These are phyloP conservation scores for Archaeoteleia sp. DNA, from an alignment of 2,888 invertebrate genomes.

Conservation along the genomic window DNA sequence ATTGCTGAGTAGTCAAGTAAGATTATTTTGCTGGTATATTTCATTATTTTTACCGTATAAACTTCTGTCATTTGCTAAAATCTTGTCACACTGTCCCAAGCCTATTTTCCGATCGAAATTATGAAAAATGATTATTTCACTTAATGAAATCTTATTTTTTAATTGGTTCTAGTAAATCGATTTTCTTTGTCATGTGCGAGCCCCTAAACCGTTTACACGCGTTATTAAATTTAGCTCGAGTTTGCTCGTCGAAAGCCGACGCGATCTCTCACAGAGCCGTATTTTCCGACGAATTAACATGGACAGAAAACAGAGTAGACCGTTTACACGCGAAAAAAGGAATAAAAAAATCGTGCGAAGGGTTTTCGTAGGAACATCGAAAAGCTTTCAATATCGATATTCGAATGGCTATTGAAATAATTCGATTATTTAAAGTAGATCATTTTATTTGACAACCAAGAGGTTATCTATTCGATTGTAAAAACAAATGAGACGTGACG, in stretches of 20 bases:
- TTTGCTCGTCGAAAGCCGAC: constrained; percentile 15
- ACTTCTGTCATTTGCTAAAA: no score
- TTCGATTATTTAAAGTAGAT: no score
- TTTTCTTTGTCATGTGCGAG: constrained; percentile 11
- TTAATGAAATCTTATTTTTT: not conserved
- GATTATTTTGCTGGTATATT: no score
- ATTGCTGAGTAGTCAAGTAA: no score
- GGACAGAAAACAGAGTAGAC: constrained; percentile 15
- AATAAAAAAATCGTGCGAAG: constrained; percentile 3
- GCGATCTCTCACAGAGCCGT: constrained; percentile 4
- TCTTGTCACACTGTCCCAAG: no score
- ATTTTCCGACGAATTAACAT: constrained; percentile 25
- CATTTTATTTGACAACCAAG: no score
- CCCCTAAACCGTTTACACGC: constrained; percentile 30
- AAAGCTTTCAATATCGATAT: constrained; percentile 9
- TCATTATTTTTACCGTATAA: no score
- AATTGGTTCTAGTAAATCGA: constrained; percentile 15
- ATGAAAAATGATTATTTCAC: no score
- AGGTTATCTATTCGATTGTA: no score
- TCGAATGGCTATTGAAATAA: constrained; percentile 1
- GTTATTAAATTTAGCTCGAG: constrained; percentile 33
- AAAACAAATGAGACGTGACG: no score
- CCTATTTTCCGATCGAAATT: no score
- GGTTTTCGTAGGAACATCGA: not conserved
- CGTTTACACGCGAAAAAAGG: constrained; percentile 2